A percentile compares a stretch with the other conserved stretches of the same genome.
phyloP scores from a whole-genome alignment of 2,113 vertebrate genomes.

The Aspiorhynchus laticeps region DNA sequence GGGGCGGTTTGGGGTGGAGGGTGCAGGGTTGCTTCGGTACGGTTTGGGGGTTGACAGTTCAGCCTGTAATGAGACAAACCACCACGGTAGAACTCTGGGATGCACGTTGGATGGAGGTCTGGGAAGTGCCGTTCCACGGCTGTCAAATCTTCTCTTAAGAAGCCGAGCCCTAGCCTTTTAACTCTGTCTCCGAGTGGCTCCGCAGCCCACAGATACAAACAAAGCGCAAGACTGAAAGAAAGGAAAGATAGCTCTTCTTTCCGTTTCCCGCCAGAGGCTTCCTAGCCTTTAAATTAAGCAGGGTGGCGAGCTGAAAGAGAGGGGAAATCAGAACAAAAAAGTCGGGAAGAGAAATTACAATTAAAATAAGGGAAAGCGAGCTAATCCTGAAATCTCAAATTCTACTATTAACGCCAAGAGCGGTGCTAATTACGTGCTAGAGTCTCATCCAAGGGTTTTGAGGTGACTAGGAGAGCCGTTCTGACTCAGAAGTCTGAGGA shows the following conservation, averaged over 20 bases:
- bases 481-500: background rate
- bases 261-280: conserved; percentile 60
- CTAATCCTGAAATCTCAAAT: conserved; percentile 26
- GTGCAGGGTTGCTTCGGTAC: conserved; percentile 46
- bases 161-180: conserved; percentile 61
- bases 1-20: conserved; percentile 55
- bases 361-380: conserved; percentile 28
- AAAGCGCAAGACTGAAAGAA: conserved; percentile 50
- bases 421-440: conserved; percentile 59
- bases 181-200: conserved; percentile 59
- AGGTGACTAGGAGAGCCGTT: background rate
- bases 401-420: conserved; percentile 69
- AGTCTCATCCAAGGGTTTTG: background rate
- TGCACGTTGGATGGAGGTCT: conserved; percentile 74
- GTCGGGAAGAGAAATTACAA: conserved; percentile 36
- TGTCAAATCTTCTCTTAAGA: conserved; percentile 72
- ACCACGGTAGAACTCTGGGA: conserved; percentile 72
- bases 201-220: conserved; percentile 64
- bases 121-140: conserved; percentile 70
- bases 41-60: conserved; percentile 64
- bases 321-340: conserved; percentile 53
- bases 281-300: conserved; percentile 62
- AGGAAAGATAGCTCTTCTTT: conserved; percentile 56
- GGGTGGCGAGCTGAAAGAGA: background rate
- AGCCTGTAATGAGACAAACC: conserved; percentile 78